Conservation (phyloP, 2,113 vertebrate genomes). For the Desmodus rotundus region DNA sequence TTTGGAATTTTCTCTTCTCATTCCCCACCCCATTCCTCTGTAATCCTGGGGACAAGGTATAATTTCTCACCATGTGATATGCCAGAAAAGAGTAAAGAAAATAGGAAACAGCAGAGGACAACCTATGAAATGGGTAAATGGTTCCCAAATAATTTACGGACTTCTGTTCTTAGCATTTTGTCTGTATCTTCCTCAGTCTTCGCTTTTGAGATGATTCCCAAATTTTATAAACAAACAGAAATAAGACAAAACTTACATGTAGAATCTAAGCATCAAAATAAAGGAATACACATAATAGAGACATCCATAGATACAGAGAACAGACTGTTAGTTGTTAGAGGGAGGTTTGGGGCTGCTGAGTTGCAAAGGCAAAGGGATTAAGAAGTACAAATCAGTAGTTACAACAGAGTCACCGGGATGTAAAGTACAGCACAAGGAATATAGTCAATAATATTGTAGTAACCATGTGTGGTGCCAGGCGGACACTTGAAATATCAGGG, state of each 20-base stretch:
- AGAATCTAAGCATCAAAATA: not conserved
- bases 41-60: not conserved
- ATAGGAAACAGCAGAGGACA: not conserved
- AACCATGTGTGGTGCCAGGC: not conserved
- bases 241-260: not conserved
- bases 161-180: not conserved
- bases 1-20: not conserved
- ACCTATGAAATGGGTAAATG: not conserved
- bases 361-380: not conserved
- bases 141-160: not conserved
- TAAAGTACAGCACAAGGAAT: not conserved
- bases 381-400: not conserved
- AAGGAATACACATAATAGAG: not conserved
- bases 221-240: not conserved
- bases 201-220: not conserved
- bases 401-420: not conserved
- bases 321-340: not conserved
- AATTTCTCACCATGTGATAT: not conserved
- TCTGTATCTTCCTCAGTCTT: not conserved
- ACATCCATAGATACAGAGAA: not conserved
- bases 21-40: not conserved
- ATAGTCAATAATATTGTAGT: not conserved
- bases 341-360: no score
- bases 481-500: not conserved
- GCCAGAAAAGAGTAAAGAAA: not conserved